Conservation (phyloP, 2,113 vertebrate species). For the Alaudala cheleensis region DNA sequence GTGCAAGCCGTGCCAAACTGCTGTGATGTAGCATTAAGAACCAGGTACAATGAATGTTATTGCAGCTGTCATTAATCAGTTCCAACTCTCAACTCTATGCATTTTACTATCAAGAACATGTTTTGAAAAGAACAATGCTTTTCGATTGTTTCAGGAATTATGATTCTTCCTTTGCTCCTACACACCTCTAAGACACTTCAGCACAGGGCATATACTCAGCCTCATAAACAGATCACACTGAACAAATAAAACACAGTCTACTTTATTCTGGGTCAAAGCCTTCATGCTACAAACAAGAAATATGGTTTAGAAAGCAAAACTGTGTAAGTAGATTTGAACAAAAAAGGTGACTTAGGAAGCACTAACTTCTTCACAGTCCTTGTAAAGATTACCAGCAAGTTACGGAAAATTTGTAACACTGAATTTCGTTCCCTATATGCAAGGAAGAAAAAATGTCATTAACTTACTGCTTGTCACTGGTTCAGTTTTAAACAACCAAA, state of each 20-base stretch:
- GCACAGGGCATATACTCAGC: background rate
- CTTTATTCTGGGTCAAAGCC: background rate
- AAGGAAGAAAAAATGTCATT: slow-evolving; percentile 36
- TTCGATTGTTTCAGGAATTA: background rate
- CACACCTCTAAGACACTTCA: background rate
- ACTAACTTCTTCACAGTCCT: slow-evolving; percentile 4
- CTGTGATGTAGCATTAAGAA: background rate
- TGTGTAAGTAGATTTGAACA: background rate
- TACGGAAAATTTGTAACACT: slow-evolving; percentile 62
- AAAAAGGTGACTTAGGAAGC: slow-evolving; percentile 18
- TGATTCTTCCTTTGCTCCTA: background rate
- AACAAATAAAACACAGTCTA: background rate
- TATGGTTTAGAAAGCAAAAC: background rate
- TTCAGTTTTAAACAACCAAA: slow-evolving; percentile 51
- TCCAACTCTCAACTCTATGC: background rate
- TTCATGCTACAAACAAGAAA: background rate
- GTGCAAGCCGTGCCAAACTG: background rate
- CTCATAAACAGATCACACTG: background rate
- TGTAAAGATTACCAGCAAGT: slow-evolving; percentile 51
- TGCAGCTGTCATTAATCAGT: background rate
- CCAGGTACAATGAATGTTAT: background rate
- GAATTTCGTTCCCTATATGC: background rate
- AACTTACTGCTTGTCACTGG: slow-evolving; percentile 39
- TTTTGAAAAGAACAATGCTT: background rate
- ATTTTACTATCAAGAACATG: background rate